Evolutionary conservation across 2,888 invertebrate species (phyloP), one percentile per base, ranked within the genome.

Genomic region (Sclerodermus sp.): DNA sequence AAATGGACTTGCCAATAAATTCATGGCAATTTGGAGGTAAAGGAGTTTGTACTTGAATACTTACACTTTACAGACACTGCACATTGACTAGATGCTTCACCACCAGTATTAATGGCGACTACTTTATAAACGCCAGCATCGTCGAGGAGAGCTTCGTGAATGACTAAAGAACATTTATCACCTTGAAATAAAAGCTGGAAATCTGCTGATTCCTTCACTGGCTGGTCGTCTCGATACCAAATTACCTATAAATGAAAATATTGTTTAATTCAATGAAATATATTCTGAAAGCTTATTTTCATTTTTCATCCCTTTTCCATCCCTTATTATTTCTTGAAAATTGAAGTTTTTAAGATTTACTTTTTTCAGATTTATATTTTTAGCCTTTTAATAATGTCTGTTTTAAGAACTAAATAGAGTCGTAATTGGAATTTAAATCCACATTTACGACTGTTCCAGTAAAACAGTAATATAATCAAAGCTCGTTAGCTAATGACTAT

Each of bases 101-200:
- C 93, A n/a, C 88, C 88, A 36, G 88, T 87, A 79, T 93, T 93
- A 49, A 90, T 84, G 30, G 92, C 93, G 12, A 89, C 86, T 23
- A 90, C 90, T 77, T 86, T 88, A 71, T 93, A 93, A 55, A 84
- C 81, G 10, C 92, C 92, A 32, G 85, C 85, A 74, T 92, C 91
- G 72, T 90, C 89, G 15, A 87, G 79, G 60, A 87, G 85, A 1
- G 87, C 89, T 73, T 88, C 86, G 62, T 86, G 84, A 45, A 90
- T 87, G 32, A 89, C 80, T 36, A 89, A 76, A 1, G 89, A 88
- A 66, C 90, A 90, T 23, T 86, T 85, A 77, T 93, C 93, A 12
- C 92, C 91, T 79, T 90, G 90, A 78, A 92, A 93, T 3, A 90
- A 80, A 29, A 93, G 78, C 70, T 90, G 89, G 60, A 91, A 87